Evolutionary conservation across 2,888 invertebrate genomes (phyloP).

Genomic region (Sinodicranocentrus sp.): DNA sequence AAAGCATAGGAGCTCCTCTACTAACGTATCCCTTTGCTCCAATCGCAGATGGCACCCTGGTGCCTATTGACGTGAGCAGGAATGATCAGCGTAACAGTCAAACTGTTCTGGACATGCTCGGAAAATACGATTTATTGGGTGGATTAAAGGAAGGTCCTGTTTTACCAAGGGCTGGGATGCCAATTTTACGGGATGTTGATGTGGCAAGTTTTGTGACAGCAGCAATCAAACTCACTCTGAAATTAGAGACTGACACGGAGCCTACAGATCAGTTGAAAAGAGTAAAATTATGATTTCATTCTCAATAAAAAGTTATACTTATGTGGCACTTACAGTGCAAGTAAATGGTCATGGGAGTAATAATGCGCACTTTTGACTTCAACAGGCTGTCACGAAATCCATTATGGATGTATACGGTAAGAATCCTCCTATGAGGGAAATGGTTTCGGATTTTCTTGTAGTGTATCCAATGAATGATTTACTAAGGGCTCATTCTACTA

Average conservation of each 20-base stretch:
- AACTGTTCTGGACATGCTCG: slow-evolving; percentile 65
- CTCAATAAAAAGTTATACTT: too few species aligned
- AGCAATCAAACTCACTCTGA: slow-evolving; percentile 72
- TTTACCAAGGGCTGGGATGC: slow-evolving; percentile 66
- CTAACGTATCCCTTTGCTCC: slow-evolving; percentile 74
- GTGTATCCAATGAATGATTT: slow-evolving; percentile 72
- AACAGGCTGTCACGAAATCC: slow-evolving; percentile 72
- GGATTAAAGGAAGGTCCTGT: slow-evolving; percentile 73
- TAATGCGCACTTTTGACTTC: neutral
- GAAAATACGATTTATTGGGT: slow-evolving; percentile 73
- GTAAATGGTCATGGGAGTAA: neutral
- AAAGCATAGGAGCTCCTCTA: slow-evolving; percentile 72
- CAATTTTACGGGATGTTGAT: slow-evolving; percentile 65
- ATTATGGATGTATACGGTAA: slow-evolving; percentile 72
- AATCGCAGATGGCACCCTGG: slow-evolving; percentile 71
- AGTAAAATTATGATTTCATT: slow-evolving; percentile 57
- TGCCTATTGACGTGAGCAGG: slow-evolving; percentile 67
- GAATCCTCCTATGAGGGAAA: slow-evolving; percentile 70
- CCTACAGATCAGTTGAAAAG: slow-evolving; percentile 71
- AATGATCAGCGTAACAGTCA: slow-evolving; percentile 56
- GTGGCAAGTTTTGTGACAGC: slow-evolving; percentile 74
- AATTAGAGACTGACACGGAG: slow-evolving; percentile 72
- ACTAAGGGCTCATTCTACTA: slow-evolving; percentile 71
- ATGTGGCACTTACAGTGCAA: neutral
- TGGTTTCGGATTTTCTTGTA: slow-evolving; percentile 74